Base-by-base conservation (phyloP, 2,113 vertebrate species). In the Stictonetta naevosa region DNA sequence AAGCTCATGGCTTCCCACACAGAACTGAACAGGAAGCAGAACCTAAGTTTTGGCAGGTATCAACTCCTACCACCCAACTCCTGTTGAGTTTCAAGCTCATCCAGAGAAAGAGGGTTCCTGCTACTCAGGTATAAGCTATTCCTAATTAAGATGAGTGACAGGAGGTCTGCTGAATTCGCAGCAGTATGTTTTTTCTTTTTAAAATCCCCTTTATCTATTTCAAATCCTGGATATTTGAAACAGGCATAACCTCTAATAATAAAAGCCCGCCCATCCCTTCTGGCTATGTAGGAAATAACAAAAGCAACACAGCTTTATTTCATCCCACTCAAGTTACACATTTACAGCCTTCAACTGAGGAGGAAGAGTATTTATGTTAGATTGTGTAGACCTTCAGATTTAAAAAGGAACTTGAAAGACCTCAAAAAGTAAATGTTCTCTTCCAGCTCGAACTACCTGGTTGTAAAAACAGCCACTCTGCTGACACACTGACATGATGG, bases 41-140 rank as follows among this genome's bases (percentile, higher is more conserved):
- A 33, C 17, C 26, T 42, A 26, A 4, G 33, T 84, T n/a, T 50
- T 36, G 50, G 71, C 44, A 62, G 26, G 20, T 31, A 44, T 26
- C 46, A 48, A 0, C 29, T 89, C 25, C 68, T 18, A 66, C 55
- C 0, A 0, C 42, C 10, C 36, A 68, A n/a, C 25, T 60, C 33
- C 79, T 34, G 22, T 0, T 23, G 38, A 60, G 42, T 56, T 86
- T 44, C 66, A 55, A 67, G 46, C n/a, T 29, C 31, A 71, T 13
- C 3, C 25, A 62, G 14, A 76, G 44, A 74, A 73, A 73, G 34
- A n/a, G n/a, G 13, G 28, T 75, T 34, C 42, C 53, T 69, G 56
- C 10, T 60, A 77, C 59, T 69, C 55, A 71, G 36, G 19, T 71
- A 91, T 36, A 59, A 33, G 25, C 13, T 69, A 52, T 59, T 79